Evolutionary conservation across 1,140 invertebrate genomes (phyloP).

Genomic region (Scylla paramamosain): DNA sequence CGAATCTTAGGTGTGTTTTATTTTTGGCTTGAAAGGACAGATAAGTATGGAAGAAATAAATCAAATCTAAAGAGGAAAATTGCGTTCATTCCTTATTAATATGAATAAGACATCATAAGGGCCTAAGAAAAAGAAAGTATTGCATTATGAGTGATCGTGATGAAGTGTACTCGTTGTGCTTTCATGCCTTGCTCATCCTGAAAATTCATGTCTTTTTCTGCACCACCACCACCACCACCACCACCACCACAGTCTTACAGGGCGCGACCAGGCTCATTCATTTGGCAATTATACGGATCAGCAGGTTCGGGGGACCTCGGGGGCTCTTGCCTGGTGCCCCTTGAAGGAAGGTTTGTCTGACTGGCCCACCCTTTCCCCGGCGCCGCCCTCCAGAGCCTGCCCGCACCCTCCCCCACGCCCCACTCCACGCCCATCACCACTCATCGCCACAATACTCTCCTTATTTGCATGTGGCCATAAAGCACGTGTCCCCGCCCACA

Average conservation of each 20-base stretch:
- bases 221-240: background rate
- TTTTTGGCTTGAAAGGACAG: no score
- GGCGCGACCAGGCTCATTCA: background rate
- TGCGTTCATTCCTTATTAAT: no score
- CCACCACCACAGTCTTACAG: background rate
- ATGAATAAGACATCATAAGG: no score
- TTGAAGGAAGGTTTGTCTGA: background rate
- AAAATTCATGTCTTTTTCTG: background rate
- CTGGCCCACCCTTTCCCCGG: constrained; percentile 22
- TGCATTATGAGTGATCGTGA: no score
- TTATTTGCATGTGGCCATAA: constrained; percentile 68
- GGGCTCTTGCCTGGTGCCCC: background rate
- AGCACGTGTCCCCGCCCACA: constrained; percentile 58
- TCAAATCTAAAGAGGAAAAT: no score
- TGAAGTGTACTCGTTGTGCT: no score
- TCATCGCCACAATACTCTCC: constrained; percentile 58
- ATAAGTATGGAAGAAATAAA: no score
- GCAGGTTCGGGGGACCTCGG: background rate
- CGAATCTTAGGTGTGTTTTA: no score
- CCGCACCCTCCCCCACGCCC: constrained; percentile 61
- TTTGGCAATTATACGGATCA: constrained; percentile 26
- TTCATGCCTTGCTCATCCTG: background rate
- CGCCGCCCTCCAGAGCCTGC: constrained; percentile 50
- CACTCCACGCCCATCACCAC: constrained; percentile 63
- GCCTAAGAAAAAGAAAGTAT: no score